These are phyloP conservation scores for Phenacoccus solenopsis DNA, from an alignment of 1,140 invertebrate species.

Conservation along the genomic window DNA sequence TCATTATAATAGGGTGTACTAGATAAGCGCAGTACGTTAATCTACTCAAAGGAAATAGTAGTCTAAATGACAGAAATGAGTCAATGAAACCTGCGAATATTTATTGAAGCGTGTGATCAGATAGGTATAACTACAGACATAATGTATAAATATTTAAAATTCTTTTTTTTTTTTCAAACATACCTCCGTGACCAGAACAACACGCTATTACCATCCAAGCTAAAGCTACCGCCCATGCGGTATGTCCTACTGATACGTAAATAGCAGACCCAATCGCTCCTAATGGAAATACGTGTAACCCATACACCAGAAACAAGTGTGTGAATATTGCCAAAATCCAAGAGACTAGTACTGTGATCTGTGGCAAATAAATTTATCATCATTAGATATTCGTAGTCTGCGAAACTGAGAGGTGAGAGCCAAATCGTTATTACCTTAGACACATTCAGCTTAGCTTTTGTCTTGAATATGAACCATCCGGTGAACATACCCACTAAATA, in stretches of 20 bases:
- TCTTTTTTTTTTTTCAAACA: background rate
- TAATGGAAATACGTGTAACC: slow-evolving; percentile 55
- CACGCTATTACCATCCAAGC: slow-evolving; percentile 73
- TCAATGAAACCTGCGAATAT: slow-evolving; percentile 37
- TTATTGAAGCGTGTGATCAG: background rate
- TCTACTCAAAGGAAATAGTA: slow-evolving; percentile 69
- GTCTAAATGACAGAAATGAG: slow-evolving; percentile 60
- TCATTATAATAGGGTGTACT: slow-evolving; percentile 74
- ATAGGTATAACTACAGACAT: no score
- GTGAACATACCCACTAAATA: slow-evolving; percentile 65
- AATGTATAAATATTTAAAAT: background rate
- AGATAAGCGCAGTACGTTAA: slow-evolving; percentile 84
- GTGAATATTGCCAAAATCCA: slow-evolving; percentile 27
- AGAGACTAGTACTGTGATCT: slow-evolving; percentile 28
- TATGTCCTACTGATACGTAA: slow-evolving; percentile 45
- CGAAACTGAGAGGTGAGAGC: background rate
- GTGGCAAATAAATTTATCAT: background rate
- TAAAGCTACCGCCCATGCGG: slow-evolving; percentile 59
- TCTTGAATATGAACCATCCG: slow-evolving; percentile 58
- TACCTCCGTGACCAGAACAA: slow-evolving; percentile 55
- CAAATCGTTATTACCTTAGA: slow-evolving; percentile 36
- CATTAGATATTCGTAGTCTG: background rate
- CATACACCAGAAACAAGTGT: slow-evolving; percentile 48
- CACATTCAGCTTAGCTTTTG: slow-evolving; percentile 49
- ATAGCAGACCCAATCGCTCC: slow-evolving; percentile 41